These are phyloP conservation scores for Pseudomyrmex pallidus DNA, from an alignment of 1,140 invertebrate species.

Conservation along the genomic window DNA sequence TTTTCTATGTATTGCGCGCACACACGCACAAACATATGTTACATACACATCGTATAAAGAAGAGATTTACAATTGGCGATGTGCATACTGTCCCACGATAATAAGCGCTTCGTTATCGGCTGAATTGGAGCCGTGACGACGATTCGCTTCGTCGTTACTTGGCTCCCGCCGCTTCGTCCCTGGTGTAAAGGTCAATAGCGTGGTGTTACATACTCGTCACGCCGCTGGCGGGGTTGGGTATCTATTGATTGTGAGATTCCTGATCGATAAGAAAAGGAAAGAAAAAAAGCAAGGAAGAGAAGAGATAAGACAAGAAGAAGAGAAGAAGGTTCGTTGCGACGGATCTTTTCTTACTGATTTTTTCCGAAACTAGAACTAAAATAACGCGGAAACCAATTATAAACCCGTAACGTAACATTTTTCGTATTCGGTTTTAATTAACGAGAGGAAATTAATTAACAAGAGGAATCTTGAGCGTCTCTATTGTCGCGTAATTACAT, in stretches of 20 bases:
- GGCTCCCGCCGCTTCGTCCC: conserved; percentile 35
- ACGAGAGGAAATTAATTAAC: too few species aligned
- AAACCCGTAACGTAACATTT: too few species aligned
- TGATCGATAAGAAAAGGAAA: conserved; percentile 10
- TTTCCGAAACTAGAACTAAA: neutral
- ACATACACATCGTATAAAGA: conserved; percentile 8
- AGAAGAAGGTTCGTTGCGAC: neutral
- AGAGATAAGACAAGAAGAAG: neutral
- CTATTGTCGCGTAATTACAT: too few species aligned
- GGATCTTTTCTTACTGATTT: neutral
- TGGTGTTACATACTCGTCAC: conserved; percentile 57
- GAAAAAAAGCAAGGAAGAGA: neutral
- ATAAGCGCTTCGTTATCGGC: conserved; percentile 76
- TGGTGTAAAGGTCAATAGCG: conserved; percentile 68
- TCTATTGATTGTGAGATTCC: conserved; percentile 65
- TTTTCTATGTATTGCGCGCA: conserved; percentile 47
- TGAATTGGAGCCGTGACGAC: conserved; percentile 72
- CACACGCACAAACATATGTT: neutral
- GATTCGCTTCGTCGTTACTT: conserved; percentile 59
- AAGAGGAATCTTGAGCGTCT: too few species aligned
- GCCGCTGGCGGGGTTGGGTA: neutral
- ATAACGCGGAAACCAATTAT: too few species aligned
- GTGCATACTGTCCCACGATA: conserved; percentile 75
- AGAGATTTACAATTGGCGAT: conserved; percentile 66
- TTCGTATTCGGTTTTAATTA: too few species aligned